Evolutionary conservation across 2,888 invertebrate genomes (phyloP).

Genomic region (Hoplodrina blanda): DNA sequence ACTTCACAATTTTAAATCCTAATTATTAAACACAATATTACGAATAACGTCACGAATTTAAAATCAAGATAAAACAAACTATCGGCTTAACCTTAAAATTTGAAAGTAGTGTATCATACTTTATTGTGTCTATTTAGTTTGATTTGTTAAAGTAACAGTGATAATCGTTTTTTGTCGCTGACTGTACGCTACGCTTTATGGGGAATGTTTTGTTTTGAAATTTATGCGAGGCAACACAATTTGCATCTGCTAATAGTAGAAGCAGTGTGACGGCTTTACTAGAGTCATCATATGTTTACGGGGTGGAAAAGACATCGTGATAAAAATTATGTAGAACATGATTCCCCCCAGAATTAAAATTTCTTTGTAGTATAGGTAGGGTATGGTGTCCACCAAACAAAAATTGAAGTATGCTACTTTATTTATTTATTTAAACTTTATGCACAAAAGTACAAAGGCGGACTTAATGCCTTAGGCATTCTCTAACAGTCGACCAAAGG

Average conservation of each 20-base stretch:
- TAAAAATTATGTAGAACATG: too few species aligned
- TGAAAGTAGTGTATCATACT: not conserved
- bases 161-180: not conserved
- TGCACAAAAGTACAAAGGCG: too few species aligned
- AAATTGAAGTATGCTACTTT: too few species aligned
- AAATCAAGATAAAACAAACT: not conserved
- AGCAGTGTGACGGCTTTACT: conserved; percentile 56
- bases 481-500: too few species aligned
- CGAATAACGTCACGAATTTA: too few species aligned
- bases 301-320: not conserved
- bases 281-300: conserved; percentile 43
- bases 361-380: too few species aligned
- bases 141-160: not conserved
- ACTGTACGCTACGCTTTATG: conserved; percentile 4
- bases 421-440: too few species aligned
- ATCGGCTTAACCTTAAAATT: not conserved
- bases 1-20: too few species aligned
- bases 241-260: conserved; percentile 63
- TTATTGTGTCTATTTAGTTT: not conserved
- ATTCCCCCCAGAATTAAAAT: too few species aligned
- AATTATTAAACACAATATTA: too few species aligned
- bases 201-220: conserved; percentile 45
- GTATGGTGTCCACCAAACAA: too few species aligned
- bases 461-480: too few species aligned
- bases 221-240: conserved; percentile 63